phyloP scores from a whole-genome alignment of 2,888 invertebrate genomes.

The Eledona agricola region DNA sequence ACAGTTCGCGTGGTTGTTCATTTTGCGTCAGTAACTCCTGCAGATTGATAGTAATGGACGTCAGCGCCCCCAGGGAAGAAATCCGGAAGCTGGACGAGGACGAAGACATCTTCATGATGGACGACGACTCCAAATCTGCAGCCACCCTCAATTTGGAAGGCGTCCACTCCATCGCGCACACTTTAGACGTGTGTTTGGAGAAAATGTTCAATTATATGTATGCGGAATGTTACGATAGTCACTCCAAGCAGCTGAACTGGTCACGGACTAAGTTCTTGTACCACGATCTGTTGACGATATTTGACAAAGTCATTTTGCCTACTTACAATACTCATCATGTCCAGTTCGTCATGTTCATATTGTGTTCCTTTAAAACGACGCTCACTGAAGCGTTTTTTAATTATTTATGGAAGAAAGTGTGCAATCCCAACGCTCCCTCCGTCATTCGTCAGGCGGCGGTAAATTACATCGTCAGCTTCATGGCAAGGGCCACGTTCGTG shows the following conservation, averaged over 20 bases:
- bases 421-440: constrained; percentile 70
- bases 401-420: constrained; percentile 78
- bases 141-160: constrained; percentile 2
- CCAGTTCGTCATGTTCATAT: constrained; percentile 79
- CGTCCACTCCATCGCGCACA: constrained; percentile 62
- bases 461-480: constrained; percentile 78
- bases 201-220: constrained; percentile 76
- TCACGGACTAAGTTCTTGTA: constrained; percentile 67
- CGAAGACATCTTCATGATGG: constrained; percentile 67
- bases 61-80: constrained; percentile 70
- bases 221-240: constrained; percentile 65
- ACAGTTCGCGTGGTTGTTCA: neutral
- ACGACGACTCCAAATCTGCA: constrained; percentile 63
- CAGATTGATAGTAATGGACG: constrained; percentile 81
- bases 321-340: constrained; percentile 84
- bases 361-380: constrained; percentile 72
- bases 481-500: constrained; percentile 74
- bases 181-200: constrained; percentile 81
- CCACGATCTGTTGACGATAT: constrained; percentile 71
- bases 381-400: constrained; percentile 73
- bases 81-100: constrained; percentile 59
- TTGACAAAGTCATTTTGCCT: constrained; percentile 82
- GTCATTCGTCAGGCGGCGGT: constrained; percentile 75
- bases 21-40: no score
- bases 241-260: constrained; percentile 63